Evolutionary conservation across 2,888 invertebrate species (phyloP).

Genomic region (Enoplolaimus lenunculus): DNA sequence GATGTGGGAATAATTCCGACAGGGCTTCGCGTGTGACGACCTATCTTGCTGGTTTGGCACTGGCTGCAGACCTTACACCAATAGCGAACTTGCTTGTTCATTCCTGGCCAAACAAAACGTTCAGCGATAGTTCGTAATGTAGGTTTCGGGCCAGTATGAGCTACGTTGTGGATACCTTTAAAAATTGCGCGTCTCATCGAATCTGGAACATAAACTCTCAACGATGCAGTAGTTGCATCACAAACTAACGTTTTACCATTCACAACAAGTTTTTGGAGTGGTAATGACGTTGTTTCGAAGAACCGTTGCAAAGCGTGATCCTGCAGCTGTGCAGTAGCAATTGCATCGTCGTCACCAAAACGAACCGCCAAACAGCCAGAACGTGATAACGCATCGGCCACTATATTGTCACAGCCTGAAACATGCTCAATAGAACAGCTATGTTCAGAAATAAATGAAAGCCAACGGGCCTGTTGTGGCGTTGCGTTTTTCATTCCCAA

Average conservation of each 20-base stretch:
- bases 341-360: background rate
- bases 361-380: background rate
- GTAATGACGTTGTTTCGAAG: constrained; percentile 5
- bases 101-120: background rate
- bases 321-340: background rate
- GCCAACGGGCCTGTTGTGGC: too few relatives aligned
- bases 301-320: background rate
- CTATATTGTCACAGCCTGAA: too few relatives aligned
- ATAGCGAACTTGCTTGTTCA: constrained; percentile 11
- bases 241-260: background rate
- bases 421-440: too few relatives aligned
- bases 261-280: background rate
- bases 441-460: too few relatives aligned
- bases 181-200: background rate
- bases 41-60: background rate
- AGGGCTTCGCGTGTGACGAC: background rate
- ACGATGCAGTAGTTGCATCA: background rate
- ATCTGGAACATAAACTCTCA: background rate
- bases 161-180: background rate
- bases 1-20: constrained; percentile 6
- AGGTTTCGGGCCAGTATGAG: constrained; percentile 6
- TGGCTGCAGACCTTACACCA: constrained; percentile 3
- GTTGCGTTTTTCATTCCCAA: too few relatives aligned
- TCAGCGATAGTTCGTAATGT: background rate
- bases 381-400: background rate